These are phyloP conservation scores for Eilema sororculum DNA, from an alignment of 2,888 invertebrate genomes.

Conservation along the genomic window DNA sequence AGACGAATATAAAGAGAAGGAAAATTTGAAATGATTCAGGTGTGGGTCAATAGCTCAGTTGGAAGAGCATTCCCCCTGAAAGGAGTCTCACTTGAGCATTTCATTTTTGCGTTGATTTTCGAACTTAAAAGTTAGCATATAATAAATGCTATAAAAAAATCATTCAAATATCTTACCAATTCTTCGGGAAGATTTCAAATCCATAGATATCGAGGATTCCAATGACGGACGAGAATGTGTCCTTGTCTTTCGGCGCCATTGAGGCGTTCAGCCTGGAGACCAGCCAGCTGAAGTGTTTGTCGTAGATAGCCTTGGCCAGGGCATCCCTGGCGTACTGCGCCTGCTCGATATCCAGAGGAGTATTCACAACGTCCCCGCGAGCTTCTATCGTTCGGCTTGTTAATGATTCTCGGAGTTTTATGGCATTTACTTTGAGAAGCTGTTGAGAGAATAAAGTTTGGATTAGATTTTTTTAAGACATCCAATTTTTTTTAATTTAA, in stretches of 20 bases:
- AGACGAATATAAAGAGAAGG: no score
- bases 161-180: conserved; percentile 92
- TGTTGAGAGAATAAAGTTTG: conserved; percentile 61
- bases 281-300: conserved; percentile 96
- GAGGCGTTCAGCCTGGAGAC: conserved; percentile 93
- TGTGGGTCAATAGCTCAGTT: no score
- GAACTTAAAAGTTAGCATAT: no score
- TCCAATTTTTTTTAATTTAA: no score
- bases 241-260: conserved; percentile 87
- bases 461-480: neutral
- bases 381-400: conserved; percentile 96
- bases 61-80: no score
- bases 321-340: conserved; percentile 96
- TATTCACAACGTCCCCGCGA: conserved; percentile 93
- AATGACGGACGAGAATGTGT: conserved; percentile 90
- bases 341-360: conserved; percentile 93
- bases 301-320: conserved; percentile 96
- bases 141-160: no score
- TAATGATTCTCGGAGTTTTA: conserved; percentile 90
- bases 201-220: conserved; percentile 98
- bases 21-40: no score
- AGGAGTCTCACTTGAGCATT: no score
- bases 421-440: conserved; percentile 91
- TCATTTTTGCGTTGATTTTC: no score
- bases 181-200: conserved; percentile 96